Conservation (phyloP, 2,797 vertebrate species). For the Acrossocheilus wenchowensis region DNA sequence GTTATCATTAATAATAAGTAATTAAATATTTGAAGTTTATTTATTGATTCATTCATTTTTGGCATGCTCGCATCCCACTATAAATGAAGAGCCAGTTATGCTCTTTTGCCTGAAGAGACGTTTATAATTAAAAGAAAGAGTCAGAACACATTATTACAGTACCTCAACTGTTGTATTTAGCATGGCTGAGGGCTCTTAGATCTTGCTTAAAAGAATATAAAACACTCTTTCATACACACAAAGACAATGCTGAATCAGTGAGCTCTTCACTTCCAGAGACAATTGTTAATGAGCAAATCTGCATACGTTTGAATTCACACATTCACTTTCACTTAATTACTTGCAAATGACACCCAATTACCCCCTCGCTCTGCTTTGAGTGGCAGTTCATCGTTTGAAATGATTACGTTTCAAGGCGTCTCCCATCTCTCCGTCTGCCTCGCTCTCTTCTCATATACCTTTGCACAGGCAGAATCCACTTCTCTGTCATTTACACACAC, state of each 20-base stretch:
- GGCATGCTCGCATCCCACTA: conserved; percentile 24
- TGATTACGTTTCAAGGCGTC: conserved; percentile 57
- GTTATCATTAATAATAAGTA: background rate
- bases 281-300: conserved; percentile 63
- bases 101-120: conserved; percentile 48
- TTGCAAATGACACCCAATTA: conserved; percentile 59
- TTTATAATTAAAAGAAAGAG: conserved; percentile 56
- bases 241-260: conserved; percentile 40
- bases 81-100: conserved; percentile 42
- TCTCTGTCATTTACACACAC: conserved; percentile 30
- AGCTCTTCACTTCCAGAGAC: conserved; percentile 42
- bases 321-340: conserved; percentile 62
- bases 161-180: conserved; percentile 43
- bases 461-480: conserved; percentile 40
- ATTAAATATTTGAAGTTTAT: background rate
- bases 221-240: conserved; percentile 27
- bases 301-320: conserved; percentile 57
- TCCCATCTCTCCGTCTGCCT: conserved; percentile 34
- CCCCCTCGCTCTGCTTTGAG: conserved; percentile 24
- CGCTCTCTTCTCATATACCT: conserved; percentile 37
- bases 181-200: conserved; percentile 50
- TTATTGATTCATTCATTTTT: conserved; percentile 12
- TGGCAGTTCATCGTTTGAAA: conserved; percentile 61
- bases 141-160: conserved; percentile 51
- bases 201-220: conserved; percentile 42